Base-by-base conservation (phyloP, 2,797 vertebrate genomes). In the Atherinosoma microstoma region DNA sequence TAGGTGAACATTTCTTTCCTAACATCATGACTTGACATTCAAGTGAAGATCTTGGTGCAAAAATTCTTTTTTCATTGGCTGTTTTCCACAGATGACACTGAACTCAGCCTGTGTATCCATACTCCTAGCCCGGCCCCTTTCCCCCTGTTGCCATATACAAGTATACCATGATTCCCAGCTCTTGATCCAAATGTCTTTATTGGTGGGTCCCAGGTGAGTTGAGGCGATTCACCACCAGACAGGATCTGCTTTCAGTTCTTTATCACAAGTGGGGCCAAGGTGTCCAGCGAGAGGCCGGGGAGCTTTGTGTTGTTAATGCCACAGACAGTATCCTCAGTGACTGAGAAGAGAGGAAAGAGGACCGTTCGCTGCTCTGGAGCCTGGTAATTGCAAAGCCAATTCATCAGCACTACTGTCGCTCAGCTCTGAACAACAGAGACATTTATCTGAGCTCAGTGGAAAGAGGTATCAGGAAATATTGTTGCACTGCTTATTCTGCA, bases 181-280 rank as follows among this genome's bases (percentile, higher is more conserved):
- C 79, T 64, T n/a, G 40, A 73, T 82, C 75, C 84, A 80, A 86
- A 72, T 54, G 79, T 74, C 85, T 86, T 85, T 90, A 84, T 79
- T n/a, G 67, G 67, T 36, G 2, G 51, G 77, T 88, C 92, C 89
- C 91, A 84, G 67, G 87, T 87, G 92, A 91, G 86, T 64, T 57
- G 24, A 78, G 76, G 70, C 58, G 70, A 87, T 89, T 90, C 87
- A 82, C 75, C 30, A 64, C 68, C 32, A 87, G 87, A 89, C 84
- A 29, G 85, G 90, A 90, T 95, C 93, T 87, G 81, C 90, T 95
- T 94, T 92, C 94, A 90, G 77, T n/a, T 84, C 84, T 92, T 92
- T 93, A 93, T 93, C 92, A 82, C 80, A 76, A 84, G 89, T 76
- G 92, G 87, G 91, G 89, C 89, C 79, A 86, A 90, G 82, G 88